A percentile compares a stretch with the other conserved stretches of the same genome.
These are phyloP conservation scores for Drosophila willistoni DNA, from an alignment of 1,140 invertebrate species.

Conservation along the genomic window DNA sequence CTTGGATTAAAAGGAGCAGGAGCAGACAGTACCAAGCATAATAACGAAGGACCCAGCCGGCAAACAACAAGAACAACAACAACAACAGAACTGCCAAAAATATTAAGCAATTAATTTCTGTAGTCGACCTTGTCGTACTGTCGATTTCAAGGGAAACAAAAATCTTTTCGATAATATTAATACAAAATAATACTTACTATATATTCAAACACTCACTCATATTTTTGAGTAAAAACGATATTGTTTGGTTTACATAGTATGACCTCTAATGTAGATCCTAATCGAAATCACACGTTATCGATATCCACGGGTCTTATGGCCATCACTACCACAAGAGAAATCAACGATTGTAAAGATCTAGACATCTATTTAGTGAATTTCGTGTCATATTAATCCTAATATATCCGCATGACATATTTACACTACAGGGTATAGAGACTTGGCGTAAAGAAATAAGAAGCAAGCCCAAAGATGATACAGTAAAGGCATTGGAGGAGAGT, in stretches of 20 bases:
- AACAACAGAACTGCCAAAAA: slow-evolving; percentile 57
- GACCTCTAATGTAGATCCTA: too few relatives aligned
- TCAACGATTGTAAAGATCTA: too few relatives aligned
- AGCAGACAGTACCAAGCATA: slow-evolving; percentile 25
- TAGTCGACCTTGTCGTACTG: neutral
- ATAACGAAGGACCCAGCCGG: neutral
- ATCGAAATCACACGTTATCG: too few relatives aligned
- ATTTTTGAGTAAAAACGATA: too few relatives aligned
- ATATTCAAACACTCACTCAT: too few relatives aligned
- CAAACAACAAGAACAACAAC: neutral
- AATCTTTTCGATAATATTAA: too few relatives aligned
- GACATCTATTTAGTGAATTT: too few relatives aligned
- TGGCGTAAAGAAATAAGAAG: slow-evolving; percentile 42
- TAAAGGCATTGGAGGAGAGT: neutral
- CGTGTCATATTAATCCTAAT: neutral
- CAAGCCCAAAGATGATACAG: slow-evolving; percentile 3
- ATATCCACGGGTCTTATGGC: too few relatives aligned
- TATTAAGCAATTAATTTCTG: slow-evolving; percentile 30
- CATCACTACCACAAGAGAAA: too few relatives aligned
- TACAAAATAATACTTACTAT: too few relatives aligned
- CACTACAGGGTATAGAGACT: slow-evolving; percentile 28
- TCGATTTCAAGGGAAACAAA: too few relatives aligned
- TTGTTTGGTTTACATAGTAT: too few relatives aligned
- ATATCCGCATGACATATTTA: neutral
- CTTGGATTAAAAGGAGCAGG: slow-evolving; percentile 69